Evolutionary conservation across 2,888 invertebrate species (phyloP), one percentile per base, ranked within the genome.

Genomic region (Melipona bicolor): DNA sequence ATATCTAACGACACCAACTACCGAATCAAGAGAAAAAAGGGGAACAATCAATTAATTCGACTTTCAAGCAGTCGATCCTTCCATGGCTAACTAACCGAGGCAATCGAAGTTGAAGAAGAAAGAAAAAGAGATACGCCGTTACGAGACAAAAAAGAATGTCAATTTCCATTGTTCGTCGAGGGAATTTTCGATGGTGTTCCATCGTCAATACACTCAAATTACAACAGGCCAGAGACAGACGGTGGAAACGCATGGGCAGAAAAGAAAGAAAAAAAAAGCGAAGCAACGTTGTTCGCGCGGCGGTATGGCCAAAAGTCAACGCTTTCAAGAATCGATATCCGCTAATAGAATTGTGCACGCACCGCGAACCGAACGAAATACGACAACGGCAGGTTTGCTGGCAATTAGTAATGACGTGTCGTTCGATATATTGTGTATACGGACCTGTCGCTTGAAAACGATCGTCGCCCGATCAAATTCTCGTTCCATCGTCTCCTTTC

Each of bases 361-460:
- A 81, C 54, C 78, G 77, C 79, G 84, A 62, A 56, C 73, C 84
- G 79, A 84, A 62, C 80, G 81, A 85, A 81, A 73, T 79, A 79
- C 84, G 88, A 86, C 88, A 88, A 74, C 84, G 81, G 72, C 84
- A 77, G 77, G 74, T 71, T 88, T 73, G 81, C 81, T 79, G 78
- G 82, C 88, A 88, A 86, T 88, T 86, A 88, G 84, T 84, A 88
- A 88, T 84, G 77, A 65, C 82, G 84, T 79, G 85, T 83, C 81
- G 79, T 73, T 54, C 79, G 72, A 77, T 75, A 68, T 72, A 70
- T 70, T 77, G 72, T 64, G 83, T 73, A 52, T 32, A 64, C 81
- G 69, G 50, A 43, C 50, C 62, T 81, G 81, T 83, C 77, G 76
- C 54, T 75, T 67, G 79, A 81, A 85, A 83, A 43, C 74, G 78